A percentile compares a stretch with the other conserved stretches of the same genome.
Conservation (phyloP, 1,140 invertebrate species). For the Periplaneta americana region DNA sequence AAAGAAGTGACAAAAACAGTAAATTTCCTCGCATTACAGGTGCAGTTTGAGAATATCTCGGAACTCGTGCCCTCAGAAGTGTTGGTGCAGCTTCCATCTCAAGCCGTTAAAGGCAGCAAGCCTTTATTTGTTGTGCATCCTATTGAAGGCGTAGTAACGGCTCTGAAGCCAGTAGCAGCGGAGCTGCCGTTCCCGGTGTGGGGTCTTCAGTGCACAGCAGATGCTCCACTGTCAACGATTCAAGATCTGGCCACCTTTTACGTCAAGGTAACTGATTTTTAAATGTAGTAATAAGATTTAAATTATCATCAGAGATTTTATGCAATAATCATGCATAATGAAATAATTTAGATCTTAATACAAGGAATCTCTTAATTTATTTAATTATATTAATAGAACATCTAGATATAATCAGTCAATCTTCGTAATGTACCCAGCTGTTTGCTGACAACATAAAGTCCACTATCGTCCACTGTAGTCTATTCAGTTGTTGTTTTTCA, state of each 20-base stretch:
- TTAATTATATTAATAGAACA: too few species aligned
- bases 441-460: too few species aligned
- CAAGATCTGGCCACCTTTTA: slow-evolving; percentile 73
- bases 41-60: slow-evolving; percentile 40
- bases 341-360: too few species aligned
- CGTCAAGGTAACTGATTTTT: slow-evolving; percentile 48
- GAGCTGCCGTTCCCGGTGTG: slow-evolving; percentile 72
- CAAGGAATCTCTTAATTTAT: too few species aligned
- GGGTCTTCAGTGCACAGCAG: slow-evolving; percentile 81
- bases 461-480: too few species aligned
- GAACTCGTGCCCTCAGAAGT: slow-evolving; percentile 57
- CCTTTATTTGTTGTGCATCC: slow-evolving; percentile 77
- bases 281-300: too few species aligned
- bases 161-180: slow-evolving; percentile 61
- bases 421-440: too few species aligned
- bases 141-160: slow-evolving; percentile 80
- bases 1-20: background rate
- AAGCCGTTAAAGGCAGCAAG: slow-evolving; percentile 40
- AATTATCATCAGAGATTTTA: too few species aligned
- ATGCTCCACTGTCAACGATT: slow-evolving; percentile 68
- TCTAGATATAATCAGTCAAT: too few species aligned
- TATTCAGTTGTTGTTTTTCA: too few species aligned
- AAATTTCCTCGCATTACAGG: slow-evolving; percentile 29
- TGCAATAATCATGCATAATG: too few species aligned
- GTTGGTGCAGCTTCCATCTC: slow-evolving; percentile 46